Conservation (phyloP, 35 echinoderm and acorn worm species). For the Strongylocentrotus purpuratus region DNA sequence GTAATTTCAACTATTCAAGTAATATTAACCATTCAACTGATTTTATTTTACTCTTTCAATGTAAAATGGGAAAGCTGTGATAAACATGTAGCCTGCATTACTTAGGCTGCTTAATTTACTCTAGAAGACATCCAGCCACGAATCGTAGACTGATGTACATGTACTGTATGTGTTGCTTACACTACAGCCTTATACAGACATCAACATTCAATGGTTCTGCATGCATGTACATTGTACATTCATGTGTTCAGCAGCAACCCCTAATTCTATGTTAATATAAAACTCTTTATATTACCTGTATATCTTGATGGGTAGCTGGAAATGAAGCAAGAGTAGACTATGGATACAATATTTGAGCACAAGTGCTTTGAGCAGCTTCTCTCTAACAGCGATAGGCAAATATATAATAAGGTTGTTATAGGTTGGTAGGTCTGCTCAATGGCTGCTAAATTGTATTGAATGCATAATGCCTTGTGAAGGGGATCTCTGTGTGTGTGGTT, state of each 20-base stretch:
- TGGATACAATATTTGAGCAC: not conserved
- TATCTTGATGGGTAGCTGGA: not conserved
- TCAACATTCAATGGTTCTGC: too few species aligned
- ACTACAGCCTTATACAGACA: too few species aligned
- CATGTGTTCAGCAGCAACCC: not conserved
- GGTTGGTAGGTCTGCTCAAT: not conserved
- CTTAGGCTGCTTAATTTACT: too few species aligned
- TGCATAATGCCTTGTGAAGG: not conserved
- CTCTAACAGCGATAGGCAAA: not conserved
- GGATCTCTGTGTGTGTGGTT: not conserved
- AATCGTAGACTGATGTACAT: too few species aligned
- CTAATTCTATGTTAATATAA: not conserved
- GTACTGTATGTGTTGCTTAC: too few species aligned
- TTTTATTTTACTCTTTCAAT: too few species aligned
- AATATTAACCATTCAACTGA: too few species aligned
- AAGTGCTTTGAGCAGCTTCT: not conserved
- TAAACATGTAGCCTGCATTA: too few species aligned
- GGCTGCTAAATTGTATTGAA: not conserved
- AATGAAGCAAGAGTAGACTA: not conserved
- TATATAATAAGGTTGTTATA: not conserved
- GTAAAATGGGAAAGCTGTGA: too few species aligned
- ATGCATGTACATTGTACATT: not conserved
- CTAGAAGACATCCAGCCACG: too few species aligned
- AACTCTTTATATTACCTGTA: not conserved
- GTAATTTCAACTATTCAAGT: too few species aligned